Evolutionary conservation across 2,888 invertebrate species (phyloP).

Genomic region (Caenorhabditis uteleia): DNA sequence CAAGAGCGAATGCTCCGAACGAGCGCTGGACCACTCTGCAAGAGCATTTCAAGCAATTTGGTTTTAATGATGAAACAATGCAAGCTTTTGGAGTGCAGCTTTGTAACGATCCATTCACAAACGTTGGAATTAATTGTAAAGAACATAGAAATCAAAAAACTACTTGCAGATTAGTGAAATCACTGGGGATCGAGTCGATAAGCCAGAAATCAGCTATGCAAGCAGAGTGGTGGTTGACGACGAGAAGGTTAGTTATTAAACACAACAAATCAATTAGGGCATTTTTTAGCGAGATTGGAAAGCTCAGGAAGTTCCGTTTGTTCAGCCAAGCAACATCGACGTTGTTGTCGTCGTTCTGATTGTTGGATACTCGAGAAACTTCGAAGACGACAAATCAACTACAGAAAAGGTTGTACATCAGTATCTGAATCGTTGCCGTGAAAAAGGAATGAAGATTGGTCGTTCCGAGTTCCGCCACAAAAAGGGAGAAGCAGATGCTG

Average conservation of each 20-base stretch:
- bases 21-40: slow-evolving; percentile 30
- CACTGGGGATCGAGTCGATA: slow-evolving; percentile 20
- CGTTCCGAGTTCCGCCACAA: background rate
- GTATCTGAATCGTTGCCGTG: slow-evolving; percentile 17
- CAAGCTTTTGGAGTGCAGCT: slow-evolving; percentile 19
- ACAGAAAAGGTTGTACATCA: slow-evolving; percentile 9
- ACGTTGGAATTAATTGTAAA: slow-evolving; percentile 7
- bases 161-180: slow-evolving; percentile 13
- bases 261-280: background rate
- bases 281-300: slow-evolving; percentile 33
- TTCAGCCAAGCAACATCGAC: slow-evolving; percentile 5
- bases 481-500: slow-evolving; percentile 11
- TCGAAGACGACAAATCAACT: slow-evolving; percentile 1
- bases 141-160: background rate
- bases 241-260: slow-evolving; percentile 14
- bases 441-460: slow-evolving; percentile 21
- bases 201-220: slow-evolving; percentile 17
- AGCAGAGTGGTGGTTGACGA: slow-evolving; percentile 31
- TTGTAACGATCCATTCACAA: slow-evolving; percentile 35
- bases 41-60: slow-evolving; percentile 21
- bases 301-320: slow-evolving; percentile 11
- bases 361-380: slow-evolving; percentile 18
- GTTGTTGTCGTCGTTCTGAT: slow-evolving; percentile 17
- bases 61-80: slow-evolving; percentile 25
- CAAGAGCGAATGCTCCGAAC: slow-evolving; percentile 24